Evolutionary conservation across 1,140 invertebrate species (phyloP).

Genomic region (Ceratitis capitata): DNA sequence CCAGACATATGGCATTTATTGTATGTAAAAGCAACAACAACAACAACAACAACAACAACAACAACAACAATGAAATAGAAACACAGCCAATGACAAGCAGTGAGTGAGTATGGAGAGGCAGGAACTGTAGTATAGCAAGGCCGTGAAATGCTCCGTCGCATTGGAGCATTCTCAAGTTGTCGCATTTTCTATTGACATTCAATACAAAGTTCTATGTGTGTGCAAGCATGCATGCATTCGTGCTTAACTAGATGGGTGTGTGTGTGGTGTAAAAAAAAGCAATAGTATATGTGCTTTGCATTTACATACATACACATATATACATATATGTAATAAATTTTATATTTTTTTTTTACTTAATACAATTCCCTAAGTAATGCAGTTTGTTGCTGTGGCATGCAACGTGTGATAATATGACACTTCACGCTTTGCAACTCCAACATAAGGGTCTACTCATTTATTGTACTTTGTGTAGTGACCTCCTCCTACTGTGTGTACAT

Average conservation of each 20-base stretch:
- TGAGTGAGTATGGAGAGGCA: too few relatives aligned
- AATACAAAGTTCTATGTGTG: background rate
- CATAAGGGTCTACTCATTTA: background rate
- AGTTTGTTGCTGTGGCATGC: background rate
- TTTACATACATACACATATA: background rate
- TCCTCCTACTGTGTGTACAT: background rate
- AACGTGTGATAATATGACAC: constrained; percentile 15
- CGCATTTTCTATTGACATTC: constrained; percentile 24
- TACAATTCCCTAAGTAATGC: background rate
- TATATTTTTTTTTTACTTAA: too few relatives aligned
- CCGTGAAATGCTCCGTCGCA: background rate
- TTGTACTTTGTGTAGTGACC: constrained; percentile 13
- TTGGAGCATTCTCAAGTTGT: background rate
- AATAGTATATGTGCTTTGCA: too few relatives aligned
- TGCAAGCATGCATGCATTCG: background rate
- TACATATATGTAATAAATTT: background rate
- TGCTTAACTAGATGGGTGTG: background rate
- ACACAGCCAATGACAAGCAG: too few relatives aligned
- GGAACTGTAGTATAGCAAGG: background rate
- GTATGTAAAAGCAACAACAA: background rate
- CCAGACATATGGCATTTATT: background rate
- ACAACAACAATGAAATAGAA: background rate
- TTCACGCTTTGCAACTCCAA: constrained; percentile 1
- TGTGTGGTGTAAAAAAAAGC: background rate
- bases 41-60: background rate